These are phyloP conservation scores for Drosophila tani DNA, from an alignment of 1,140 invertebrate species.

Conservation along the genomic window DNA sequence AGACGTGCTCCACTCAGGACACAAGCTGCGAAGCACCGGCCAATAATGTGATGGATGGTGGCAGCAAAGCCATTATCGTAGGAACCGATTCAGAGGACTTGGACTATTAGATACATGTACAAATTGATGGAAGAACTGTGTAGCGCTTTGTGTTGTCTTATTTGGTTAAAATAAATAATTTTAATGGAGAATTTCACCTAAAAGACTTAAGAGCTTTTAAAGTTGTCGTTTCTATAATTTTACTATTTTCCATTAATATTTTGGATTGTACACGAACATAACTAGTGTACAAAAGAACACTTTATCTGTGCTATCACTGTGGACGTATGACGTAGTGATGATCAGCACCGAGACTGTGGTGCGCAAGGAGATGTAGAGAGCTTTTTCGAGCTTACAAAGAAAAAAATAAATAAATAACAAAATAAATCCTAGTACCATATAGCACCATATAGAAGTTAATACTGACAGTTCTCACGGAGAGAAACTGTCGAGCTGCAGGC, in stretches of 20 bases:
- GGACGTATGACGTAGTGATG: no score
- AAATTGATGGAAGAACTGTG: constrained; percentile 1
- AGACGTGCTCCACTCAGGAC: constrained; percentile 82
- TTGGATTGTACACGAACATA: no score
- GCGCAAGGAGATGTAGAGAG: no score
- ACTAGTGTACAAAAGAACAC: no score
- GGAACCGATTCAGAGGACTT: constrained; percentile 65
- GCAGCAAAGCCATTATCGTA: constrained; percentile 55
- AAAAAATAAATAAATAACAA: no score
- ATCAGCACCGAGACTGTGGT: no score
- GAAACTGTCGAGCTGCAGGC: not conserved
- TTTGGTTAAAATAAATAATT: not conserved
- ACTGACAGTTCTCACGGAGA: not conserved
- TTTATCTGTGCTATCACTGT: no score
- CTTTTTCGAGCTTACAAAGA: no score
- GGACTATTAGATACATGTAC: constrained; percentile 64
- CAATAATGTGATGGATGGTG: constrained; percentile 66
- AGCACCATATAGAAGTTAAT: not conserved
- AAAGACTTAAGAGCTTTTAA: not conserved
- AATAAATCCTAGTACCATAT: no score
- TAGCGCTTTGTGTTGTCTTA: constrained; percentile 2
- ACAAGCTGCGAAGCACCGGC: constrained; percentile 82
- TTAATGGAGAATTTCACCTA: not conserved
- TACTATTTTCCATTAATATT: no score
- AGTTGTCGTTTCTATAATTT: no score